phyloP scores from a whole-genome alignment of 2,797 vertebrate genomes.

The Hapalemur alaotrensis region DNA sequence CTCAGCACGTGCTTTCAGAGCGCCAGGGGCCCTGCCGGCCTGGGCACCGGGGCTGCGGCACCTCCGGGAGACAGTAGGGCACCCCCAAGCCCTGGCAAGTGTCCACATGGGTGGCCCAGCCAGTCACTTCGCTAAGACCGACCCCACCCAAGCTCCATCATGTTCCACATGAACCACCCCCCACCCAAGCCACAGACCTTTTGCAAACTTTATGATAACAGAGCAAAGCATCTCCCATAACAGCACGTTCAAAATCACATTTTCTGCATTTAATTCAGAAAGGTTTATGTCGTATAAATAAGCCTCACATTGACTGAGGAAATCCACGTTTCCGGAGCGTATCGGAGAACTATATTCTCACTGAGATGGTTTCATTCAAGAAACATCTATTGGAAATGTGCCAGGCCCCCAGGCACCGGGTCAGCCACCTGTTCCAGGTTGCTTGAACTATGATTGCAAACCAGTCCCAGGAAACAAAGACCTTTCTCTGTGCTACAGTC shows the following conservation, averaged over 20 bases:
- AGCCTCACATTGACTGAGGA: background rate
- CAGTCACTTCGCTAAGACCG: background rate
- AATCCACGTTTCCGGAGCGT: background rate
- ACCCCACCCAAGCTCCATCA: accelerated
- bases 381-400: background rate
- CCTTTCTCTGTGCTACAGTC: accelerated
- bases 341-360: background rate
- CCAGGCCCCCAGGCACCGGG: background rate
- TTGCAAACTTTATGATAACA: accelerated
- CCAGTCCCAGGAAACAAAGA: background rate
- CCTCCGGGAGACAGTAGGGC: accelerated
- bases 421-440: background rate
- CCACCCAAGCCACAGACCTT: background rate
- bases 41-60: accelerated
- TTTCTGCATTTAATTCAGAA: background rate
- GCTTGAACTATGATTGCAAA: no score
- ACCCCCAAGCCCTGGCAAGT: accelerated
- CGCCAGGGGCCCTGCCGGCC: accelerated
- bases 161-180: accelerated
- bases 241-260: accelerated
- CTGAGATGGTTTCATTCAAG: accelerated
- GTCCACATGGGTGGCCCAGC: accelerated
- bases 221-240: background rate
- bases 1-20: background rate
- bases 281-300: background rate